phyloP scores from a whole-genome alignment of 2,888 invertebrate species.

The Hyalella azteca region DNA sequence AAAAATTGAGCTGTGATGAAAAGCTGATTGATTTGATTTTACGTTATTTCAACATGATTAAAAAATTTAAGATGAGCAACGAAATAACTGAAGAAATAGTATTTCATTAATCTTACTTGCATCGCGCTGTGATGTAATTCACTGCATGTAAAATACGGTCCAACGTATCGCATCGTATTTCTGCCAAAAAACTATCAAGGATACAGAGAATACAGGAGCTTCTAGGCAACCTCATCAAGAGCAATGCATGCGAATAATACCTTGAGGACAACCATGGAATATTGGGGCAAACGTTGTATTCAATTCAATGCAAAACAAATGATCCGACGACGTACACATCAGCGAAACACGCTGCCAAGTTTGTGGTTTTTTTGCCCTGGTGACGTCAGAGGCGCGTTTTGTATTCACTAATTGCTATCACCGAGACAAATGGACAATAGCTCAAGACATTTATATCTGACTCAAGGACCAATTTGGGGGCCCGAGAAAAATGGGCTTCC shows the following conservation, averaged over 20 bases:
- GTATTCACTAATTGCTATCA: constrained; percentile 25
- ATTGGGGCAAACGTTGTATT: background rate
- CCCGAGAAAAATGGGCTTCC: background rate
- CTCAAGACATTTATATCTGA: constrained; percentile 17
- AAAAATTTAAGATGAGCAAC: too few relatives aligned
- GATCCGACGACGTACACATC: too few relatives aligned
- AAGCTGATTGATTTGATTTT: too few relatives aligned
- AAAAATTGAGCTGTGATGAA: too few relatives aligned
- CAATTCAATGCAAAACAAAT: background rate
- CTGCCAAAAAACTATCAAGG: too few relatives aligned
- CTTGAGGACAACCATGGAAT: background rate
- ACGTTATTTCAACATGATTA: too few relatives aligned
- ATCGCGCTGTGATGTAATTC: too few relatives aligned
- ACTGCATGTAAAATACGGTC: too few relatives aligned
- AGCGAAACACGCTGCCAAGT: too few relatives aligned
- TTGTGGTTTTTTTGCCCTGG: background rate
- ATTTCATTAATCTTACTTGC: too few relatives aligned
- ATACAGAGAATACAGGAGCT: background rate
- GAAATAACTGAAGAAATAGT: too few relatives aligned
- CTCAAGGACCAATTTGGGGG: background rate
- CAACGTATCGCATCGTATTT: too few relatives aligned
- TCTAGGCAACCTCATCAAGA: background rate
- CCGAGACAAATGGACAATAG: constrained; percentile 25
- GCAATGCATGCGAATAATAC: background rate
- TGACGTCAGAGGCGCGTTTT: background rate